Percentiles rank a stretch among this genome's conserved stretches.
Evolutionary conservation across 2,888 invertebrate species (phyloP).

Genomic region (Glaucopsyche alexis): DNA sequence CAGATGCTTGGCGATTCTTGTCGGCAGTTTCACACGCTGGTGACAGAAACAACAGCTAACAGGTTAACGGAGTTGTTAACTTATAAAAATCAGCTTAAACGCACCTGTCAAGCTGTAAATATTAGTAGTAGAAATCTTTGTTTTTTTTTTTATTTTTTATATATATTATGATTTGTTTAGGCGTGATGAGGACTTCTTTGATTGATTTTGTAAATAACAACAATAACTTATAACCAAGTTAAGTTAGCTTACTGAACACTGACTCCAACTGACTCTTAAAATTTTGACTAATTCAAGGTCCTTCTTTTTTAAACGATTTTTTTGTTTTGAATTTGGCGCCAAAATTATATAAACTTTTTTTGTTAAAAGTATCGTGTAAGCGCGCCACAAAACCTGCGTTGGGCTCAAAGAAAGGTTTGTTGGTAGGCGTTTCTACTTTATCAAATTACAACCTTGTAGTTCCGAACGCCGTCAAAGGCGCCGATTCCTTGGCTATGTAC

Average conservation of each 20-base stretch:
- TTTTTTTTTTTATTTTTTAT: too few species aligned
- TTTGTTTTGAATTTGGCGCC: background rate
- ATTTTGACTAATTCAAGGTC: too few species aligned
- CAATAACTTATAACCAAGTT: too few species aligned
- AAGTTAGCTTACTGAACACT: too few species aligned
- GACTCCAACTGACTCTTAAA: too few species aligned
- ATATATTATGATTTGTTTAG: background rate
- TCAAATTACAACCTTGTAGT: slow-evolving; percentile 79
- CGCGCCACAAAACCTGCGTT: slow-evolving; percentile 39
- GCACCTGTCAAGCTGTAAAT: slow-evolving; percentile 20
- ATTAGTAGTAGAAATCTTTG: background rate
- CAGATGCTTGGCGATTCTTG: slow-evolving; percentile 19
- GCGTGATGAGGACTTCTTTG: background rate
- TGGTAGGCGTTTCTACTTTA: slow-evolving; percentile 76
- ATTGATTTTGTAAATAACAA: background rate
- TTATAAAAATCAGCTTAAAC: background rate
- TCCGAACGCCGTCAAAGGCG: slow-evolving; percentile 74
- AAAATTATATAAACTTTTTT: background rate
- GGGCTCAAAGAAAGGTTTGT: slow-evolving; percentile 71
- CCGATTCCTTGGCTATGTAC: slow-evolving; percentile 42
- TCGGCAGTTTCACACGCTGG: background rate
- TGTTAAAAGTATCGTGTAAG: background rate
- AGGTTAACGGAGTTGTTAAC: background rate
- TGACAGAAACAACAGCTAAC: slow-evolving; percentile 23
- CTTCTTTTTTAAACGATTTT: too few species aligned